Conservation (phyloP, 2,113 vertebrate species). For the Alaudala cheleensis region DNA sequence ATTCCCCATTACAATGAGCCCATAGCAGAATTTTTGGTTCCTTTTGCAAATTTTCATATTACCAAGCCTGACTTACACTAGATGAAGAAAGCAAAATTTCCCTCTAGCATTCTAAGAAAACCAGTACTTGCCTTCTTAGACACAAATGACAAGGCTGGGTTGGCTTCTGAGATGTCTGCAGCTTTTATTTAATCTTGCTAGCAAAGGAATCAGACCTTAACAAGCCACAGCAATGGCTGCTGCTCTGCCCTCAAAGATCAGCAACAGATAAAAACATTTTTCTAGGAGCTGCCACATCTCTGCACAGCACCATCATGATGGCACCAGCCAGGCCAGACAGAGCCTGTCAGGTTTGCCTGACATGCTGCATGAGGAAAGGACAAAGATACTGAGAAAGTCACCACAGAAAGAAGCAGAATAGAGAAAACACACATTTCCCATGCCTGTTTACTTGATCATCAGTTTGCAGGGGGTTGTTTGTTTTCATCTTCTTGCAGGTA, state of each 20-base stretch:
- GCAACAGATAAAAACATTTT: not conserved
- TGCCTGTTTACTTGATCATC: not conserved
- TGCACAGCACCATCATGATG: not conserved
- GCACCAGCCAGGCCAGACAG: not conserved
- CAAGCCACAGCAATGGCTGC: not conserved
- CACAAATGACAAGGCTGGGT: not conserved
- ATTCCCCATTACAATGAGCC: not conserved
- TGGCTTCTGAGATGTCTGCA: not conserved
- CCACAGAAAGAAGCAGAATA: not conserved
- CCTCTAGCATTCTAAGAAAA: constrained; percentile 38
- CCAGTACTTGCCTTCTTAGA: not conserved
- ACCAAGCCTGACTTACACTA: not conserved
- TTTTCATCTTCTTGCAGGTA: not conserved
- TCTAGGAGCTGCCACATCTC: not conserved
- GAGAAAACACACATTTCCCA: not conserved
- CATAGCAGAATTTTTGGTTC: not conserved
- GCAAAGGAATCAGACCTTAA: not conserved
- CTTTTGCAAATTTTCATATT: not conserved
- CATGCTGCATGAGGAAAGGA: not conserved
- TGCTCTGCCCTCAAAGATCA: not conserved
- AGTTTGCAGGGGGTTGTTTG: not conserved
- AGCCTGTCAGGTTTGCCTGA: not conserved
- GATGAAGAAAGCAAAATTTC: constrained; percentile 25
- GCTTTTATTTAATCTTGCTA: not conserved
- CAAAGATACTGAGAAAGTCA: not conserved